Conservation (phyloP, 1,140 invertebrate species). For the Phenacoccus solenopsis region DNA sequence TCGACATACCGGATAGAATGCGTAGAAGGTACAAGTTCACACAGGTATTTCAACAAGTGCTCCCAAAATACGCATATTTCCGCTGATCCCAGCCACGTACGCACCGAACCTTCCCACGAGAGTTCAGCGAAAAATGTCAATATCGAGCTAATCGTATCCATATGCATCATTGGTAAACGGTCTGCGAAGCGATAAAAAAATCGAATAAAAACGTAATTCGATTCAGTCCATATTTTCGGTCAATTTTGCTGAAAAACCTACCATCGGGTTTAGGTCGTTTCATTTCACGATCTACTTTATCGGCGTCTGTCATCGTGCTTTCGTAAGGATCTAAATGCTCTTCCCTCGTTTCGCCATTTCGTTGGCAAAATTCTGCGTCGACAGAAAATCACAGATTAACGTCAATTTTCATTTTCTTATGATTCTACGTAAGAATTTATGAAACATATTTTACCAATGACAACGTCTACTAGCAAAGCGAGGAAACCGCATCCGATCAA, state of each 20-base stretch:
- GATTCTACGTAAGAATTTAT: too few relatives aligned
- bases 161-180: slow-evolving; percentile 7
- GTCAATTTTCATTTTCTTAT: too few relatives aligned
- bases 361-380: neutral
- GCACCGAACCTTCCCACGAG: slow-evolving; percentile 62
- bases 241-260: neutral
- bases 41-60: slow-evolving; percentile 55
- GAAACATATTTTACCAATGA: slow-evolving; percentile 31
- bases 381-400: neutral
- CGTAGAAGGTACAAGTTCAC: slow-evolving; percentile 41
- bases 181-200: neutral
- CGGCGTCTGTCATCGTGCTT: neutral
- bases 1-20: slow-evolving; percentile 35
- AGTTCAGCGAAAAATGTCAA: slow-evolving; percentile 68
- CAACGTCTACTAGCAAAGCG: slow-evolving; percentile 44
- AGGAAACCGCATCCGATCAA: slow-evolving; percentile 65
- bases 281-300: neutral
- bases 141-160: slow-evolving; percentile 46
- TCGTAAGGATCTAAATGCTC: neutral
- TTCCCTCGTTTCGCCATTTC: neutral
- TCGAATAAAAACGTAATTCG: too few relatives aligned
- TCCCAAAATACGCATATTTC: slow-evolving; percentile 73
- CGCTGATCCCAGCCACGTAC: slow-evolving; percentile 69
- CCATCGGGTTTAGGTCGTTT: neutral
- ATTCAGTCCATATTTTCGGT: neutral